A percentile compares a stretch with the other conserved stretches of the same genome.
phyloP scores from a whole-genome alignment of 2,113 vertebrate genomes.

The Vulpes lagopus region DNA sequence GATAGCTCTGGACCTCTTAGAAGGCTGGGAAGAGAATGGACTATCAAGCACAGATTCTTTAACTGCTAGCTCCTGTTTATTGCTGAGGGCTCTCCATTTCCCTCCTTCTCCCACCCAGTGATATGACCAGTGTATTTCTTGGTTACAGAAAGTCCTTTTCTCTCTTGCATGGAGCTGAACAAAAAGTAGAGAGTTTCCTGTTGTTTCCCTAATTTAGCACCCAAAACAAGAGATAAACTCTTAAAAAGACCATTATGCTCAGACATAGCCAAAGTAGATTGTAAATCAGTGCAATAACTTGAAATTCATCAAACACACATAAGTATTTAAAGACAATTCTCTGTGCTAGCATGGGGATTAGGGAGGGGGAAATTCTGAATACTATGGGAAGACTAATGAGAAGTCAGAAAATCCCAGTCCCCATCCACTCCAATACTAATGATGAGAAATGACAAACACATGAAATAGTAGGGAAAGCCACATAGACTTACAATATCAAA shows the following conservation, averaged over 20 bases:
- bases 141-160: background rate
- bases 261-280: background rate
- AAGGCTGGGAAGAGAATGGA: background rate
- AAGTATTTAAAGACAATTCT: background rate
- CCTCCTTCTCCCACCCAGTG: background rate
- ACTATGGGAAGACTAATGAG: background rate
- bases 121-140: background rate
- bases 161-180: background rate
- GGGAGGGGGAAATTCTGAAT: background rate
- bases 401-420: background rate
- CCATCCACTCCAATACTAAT: background rate
- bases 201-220: background rate
- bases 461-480: background rate
- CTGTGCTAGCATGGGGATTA: background rate
- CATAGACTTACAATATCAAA: background rate
- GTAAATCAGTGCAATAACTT: background rate
- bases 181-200: background rate
- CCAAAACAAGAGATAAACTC: background rate
- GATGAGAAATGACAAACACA: background rate
- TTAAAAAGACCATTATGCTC: background rate
- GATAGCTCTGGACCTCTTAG: background rate
- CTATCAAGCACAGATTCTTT: background rate
- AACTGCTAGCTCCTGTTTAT: background rate
- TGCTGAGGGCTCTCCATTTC: rapidly evolving
- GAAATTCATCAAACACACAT: background rate